Base-by-base conservation (phyloP, 2,113 vertebrate species). In the pig (Sus scrofa) region DNA sequence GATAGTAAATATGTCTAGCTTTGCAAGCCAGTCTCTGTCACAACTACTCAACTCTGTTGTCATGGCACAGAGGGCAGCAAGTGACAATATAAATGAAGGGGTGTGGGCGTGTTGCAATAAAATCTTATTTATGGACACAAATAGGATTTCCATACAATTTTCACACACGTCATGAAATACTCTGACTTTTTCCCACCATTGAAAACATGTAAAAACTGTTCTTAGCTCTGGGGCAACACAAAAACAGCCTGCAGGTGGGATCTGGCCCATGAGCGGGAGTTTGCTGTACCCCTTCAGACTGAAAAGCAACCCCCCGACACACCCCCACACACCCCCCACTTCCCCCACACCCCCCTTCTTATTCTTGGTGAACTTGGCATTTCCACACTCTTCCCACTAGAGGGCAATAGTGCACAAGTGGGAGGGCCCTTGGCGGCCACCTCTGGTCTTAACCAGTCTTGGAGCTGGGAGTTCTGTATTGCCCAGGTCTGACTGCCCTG, bases 341-440 rank as follows among this genome's bases (percentile, higher is more conserved):
- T n/a, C 44, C 4, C 44, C 44, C n/a, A n/a, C n/a, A n/a, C n/a
- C 26, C 19, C 16, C 44, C 30, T 60, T 54, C 65, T 54, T n/a
- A 6, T 19, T 58, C 32, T 6, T 4, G 2, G 73, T 34, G 39
- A 70, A 68, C 62, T 91, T 83, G 60, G 68, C 37, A 39, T 74
- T 97, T 89, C 56, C 54, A 34, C 58, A 26, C 24, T 6, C 37
- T 65, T 30, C 16, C 96, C 97, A 93, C 89, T 81, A 97, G 97
- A 92, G 96, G 97, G 85, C 27, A 6, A 32, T 83, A 16, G 2
- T 81, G 85, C 58, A 95, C 84, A 93, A 82, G 11, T 79, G 52
- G 32, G 26, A n/a, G 27, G 78, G 79, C 91, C 39, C 34, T 7
- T 63, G 52, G n/a, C 68, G 0, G 0, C 68, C 11, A 11, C 20